These are phyloP conservation scores for Emmelina monodactyla DNA, from an alignment of 2,888 invertebrate species.

Conservation along the genomic window DNA sequence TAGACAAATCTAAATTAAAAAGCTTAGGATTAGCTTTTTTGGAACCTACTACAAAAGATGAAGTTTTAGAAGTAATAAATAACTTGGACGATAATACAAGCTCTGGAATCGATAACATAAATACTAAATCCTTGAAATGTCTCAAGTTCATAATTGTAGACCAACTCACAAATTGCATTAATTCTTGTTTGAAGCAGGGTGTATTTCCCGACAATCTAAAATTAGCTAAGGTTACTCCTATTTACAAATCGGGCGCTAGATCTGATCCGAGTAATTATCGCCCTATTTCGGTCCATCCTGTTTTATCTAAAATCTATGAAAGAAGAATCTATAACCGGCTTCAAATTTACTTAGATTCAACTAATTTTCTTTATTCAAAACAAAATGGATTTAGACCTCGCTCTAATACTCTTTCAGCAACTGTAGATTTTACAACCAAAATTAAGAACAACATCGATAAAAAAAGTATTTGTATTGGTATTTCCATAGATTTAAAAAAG, in stretches of 20 bases:
- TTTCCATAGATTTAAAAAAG: no score
- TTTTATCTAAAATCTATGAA: slow-evolving; percentile 1
- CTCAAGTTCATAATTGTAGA: background rate
- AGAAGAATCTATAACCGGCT: background rate
- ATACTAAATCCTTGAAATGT: slow-evolving; percentile 5
- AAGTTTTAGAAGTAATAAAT: background rate
- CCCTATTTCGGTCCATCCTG: background rate
- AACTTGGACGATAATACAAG: slow-evolving; percentile 3
- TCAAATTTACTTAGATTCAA: background rate
- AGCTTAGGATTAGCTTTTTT: no score
- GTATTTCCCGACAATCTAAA: slow-evolving; percentile 7
- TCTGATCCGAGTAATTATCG: slow-evolving; percentile 2
- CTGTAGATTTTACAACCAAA: slow-evolving; percentile 2
- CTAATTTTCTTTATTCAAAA: slow-evolving; percentile 1
- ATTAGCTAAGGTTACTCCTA: slow-evolving; percentile 8
- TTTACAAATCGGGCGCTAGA: slow-evolving; percentile 6
- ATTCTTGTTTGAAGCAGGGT: slow-evolving; percentile 2
- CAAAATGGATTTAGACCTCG: slow-evolving; percentile 6
- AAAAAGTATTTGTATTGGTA: no score
- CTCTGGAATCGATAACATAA: slow-evolving; percentile 6
- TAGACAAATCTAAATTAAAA: no score
- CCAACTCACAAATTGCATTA: slow-evolving; percentile 3
- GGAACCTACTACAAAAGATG: no score
- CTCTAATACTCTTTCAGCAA: slow-evolving; percentile 3
- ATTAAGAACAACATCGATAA: no score